phyloP scores from a whole-genome alignment of 2,888 invertebrate species.

The Orchesella flavescens region DNA sequence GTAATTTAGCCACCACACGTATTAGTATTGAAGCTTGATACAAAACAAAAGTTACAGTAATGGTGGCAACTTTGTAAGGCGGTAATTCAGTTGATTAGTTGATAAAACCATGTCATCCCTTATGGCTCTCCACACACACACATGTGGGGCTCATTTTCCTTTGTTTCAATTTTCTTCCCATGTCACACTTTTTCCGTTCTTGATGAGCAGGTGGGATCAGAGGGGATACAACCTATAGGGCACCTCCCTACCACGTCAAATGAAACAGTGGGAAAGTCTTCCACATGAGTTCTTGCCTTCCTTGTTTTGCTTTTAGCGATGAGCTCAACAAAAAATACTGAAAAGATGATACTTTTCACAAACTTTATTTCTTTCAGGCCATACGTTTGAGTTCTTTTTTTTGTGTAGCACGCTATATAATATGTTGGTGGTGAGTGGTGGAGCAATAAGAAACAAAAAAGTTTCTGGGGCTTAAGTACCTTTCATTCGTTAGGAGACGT shows the following conservation, averaged over 20 bases:
- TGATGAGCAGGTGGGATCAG: conserved; percentile 10
- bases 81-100: conserved; percentile 3
- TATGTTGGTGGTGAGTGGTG: neutral
- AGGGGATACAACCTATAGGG: neutral
- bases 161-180: neutral
- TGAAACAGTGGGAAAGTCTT: neutral
- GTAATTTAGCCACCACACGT: conserved; percentile 32
- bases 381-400: conserved; percentile 12
- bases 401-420: neutral
- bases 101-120: conserved; percentile 5
- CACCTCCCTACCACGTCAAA: neutral
- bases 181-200: conserved; percentile 1
- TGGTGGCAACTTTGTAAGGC: neutral
- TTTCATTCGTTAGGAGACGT: no score
- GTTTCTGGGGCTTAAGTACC: conserved; percentile 1
- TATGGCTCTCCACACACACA: neutral
- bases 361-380: conserved; percentile 26
- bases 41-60: neutral
- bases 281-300: neutral
- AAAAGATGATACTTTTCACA: conserved; percentile 4
- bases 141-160: neutral
- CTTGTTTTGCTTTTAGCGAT: neutral
- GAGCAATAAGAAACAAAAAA: neutral
- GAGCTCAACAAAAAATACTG: neutral
- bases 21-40: neutral